Evolutionary conservation across 1,140 invertebrate species (phyloP).

Genomic region (Tyrophagus putrescentiae): DNA sequence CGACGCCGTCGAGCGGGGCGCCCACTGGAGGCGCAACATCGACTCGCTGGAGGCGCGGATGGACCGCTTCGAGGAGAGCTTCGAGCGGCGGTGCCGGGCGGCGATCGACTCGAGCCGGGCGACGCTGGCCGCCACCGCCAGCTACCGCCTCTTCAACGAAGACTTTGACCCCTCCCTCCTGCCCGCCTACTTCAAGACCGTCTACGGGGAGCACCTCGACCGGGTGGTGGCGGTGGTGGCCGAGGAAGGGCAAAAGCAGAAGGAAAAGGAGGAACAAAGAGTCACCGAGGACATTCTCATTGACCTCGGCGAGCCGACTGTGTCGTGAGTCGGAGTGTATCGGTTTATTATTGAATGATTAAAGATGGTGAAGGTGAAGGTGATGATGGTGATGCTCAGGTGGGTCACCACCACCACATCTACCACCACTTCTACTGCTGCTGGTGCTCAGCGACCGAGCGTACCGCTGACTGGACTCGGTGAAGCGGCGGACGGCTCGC

Average conservation of each 20-base stretch:
- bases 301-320: too few species aligned
- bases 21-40: background rate
- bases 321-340: too few species aligned
- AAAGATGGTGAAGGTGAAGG: too few species aligned
- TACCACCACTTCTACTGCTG: too few species aligned
- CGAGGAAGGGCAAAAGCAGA: too few species aligned
- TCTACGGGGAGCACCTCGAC: background rate
- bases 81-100: background rate
- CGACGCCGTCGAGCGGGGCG: conserved; percentile 34
- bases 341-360: too few species aligned
- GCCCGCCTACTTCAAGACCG: background rate
- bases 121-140: background rate
- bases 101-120: background rate
- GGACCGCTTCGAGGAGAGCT: background rate
- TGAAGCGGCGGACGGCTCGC: conserved; percentile 1
- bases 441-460: background rate
- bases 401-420: too few species aligned
- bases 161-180: conserved; percentile 8
- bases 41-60: background rate
- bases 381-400: too few species aligned
- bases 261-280: too few species aligned
- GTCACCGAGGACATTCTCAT: too few species aligned
- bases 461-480: conserved; percentile 12
- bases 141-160: background rate
- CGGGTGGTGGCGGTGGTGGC: too few species aligned